Base-by-base conservation (phyloP, 2,113 vertebrate species). In the Leptodactylus fuscus region DNA sequence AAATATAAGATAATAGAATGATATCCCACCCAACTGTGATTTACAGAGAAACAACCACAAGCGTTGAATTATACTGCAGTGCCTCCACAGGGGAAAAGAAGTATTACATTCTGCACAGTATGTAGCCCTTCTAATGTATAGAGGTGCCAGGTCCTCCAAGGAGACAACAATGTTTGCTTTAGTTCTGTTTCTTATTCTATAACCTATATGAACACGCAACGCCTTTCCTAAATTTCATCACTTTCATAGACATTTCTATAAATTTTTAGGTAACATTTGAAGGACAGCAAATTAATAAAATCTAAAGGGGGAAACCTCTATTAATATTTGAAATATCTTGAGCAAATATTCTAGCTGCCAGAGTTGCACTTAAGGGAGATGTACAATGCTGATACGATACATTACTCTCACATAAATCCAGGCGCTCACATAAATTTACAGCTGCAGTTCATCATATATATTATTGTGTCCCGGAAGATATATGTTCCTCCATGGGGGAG, bases 361-460 rank as follows among this genome's bases (percentile, higher is more conserved):
- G 65, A 38, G 65, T 69, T 69, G 65, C 65, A 69, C 65, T 69
- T 69, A 69, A 69, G 65, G 15, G 3, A 69, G 65, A 69, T 69
- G 18, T 36, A 69, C 65, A 69, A 38, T 22, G 65, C 65, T 69
- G 65, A 69, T 69, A 69, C 16, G 5, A 69, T 38, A 69, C 65
- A 69, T 69, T 69, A 69, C 29, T 38, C 18, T 38, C 38, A 69
- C 65, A 69, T 69, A 69, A 69, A 69, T 69, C 65, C 8, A 20
- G 34, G 16, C 65, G 36, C 65, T 69, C 65, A 69, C 65, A 38
- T 69, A 69, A 69, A 69, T 69, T 38, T 69, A 69, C 65, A 69
- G 65, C 65, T 69, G 65, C 38, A 38, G 65, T 69, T 36, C 65
- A 69, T 69, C 65, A 69, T 69, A 69, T 69, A 69, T 38, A 38